Evolutionary conservation across 2,113 vertebrate species (phyloP).

Genomic region (Corythaeola cristata): DNA sequence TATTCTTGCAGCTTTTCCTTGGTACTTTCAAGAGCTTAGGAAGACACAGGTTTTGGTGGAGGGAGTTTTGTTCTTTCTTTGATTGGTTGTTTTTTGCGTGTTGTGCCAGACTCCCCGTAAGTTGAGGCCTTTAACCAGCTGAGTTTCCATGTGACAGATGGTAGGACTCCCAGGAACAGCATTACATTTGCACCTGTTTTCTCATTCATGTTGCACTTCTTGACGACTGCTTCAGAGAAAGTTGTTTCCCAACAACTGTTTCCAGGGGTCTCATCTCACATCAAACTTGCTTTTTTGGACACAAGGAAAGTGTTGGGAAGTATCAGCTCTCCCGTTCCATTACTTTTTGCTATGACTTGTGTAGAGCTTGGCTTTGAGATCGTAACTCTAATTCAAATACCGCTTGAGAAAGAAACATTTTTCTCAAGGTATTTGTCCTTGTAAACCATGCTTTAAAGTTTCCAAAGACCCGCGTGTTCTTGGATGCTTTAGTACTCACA

Average conservation of each 20-base stretch:
- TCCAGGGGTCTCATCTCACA: not conserved
- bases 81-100: not conserved
- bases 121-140: not conserved
- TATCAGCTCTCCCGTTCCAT: not conserved
- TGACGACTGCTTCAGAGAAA: not conserved
- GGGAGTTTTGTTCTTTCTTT: not conserved
- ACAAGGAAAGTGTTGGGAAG: not conserved
- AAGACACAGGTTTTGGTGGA: not conserved
- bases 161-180: not conserved
- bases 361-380: not conserved
- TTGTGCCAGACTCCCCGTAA: not conserved
- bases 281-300: not conserved
- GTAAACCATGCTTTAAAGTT: not conserved
- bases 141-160: not conserved
- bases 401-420: not conserved
- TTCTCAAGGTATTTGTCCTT: not conserved
- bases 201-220: fast-evolving
- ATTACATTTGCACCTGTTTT: not conserved
- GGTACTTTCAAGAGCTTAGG: not conserved
- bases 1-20: not conserved
- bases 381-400: not conserved
- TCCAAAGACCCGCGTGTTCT: not conserved
- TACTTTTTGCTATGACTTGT: not conserved
- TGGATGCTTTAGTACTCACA: not conserved
- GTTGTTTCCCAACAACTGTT: not conserved